Percentiles rank a stretch among this genome's conserved stretches.
These are phyloP conservation scores for Drosophila kuntzei DNA, from an alignment of 2,888 invertebrate species.

Conservation along the genomic window DNA sequence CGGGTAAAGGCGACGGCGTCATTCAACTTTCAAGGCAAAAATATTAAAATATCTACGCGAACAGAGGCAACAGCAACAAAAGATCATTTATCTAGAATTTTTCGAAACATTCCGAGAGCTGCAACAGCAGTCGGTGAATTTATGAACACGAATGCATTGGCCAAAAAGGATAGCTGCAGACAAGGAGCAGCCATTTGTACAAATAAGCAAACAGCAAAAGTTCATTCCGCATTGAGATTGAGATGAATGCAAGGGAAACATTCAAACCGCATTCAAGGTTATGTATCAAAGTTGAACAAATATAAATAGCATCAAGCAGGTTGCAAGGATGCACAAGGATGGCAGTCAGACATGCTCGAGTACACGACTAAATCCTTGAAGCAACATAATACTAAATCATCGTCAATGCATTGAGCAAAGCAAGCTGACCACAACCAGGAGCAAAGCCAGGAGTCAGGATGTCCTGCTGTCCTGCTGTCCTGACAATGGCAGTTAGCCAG, in stretches of 20 bases:
- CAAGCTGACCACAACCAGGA: constrained; percentile 37
- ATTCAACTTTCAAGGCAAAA: constrained; percentile 70
- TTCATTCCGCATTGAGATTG: constrained; percentile 55
- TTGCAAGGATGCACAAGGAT: constrained; percentile 49
- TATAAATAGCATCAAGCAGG: constrained; percentile 52
- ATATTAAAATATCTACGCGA: constrained; percentile 78
- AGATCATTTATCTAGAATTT: constrained; percentile 77
- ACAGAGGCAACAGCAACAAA: constrained; percentile 65
- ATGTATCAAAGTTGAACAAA: constrained; percentile 80
- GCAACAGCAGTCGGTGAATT: constrained; percentile 70
- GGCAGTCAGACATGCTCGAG: constrained; percentile 72
- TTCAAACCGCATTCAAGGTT: constrained; percentile 82
- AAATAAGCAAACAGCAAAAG: constrained; percentile 65
- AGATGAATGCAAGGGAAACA: constrained; percentile 63
- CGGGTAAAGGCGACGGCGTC: constrained; percentile 10
- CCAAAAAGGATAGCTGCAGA: constrained; percentile 25
- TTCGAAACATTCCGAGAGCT: constrained; percentile 40
- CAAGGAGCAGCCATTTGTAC: constrained; percentile 76
- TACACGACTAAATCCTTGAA: constrained; percentile 79
- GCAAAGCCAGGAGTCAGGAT: neutral
- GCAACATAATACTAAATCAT: constrained; percentile 84
- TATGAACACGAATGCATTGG: constrained; percentile 76
- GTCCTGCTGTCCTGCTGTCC: constrained; percentile 15
- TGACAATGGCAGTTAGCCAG: constrained; percentile 65
- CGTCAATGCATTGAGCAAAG: constrained; percentile 71